These are phyloP conservation scores for Colossoma macropomum DNA, from an alignment of 2,113 vertebrate species.

Conservation along the genomic window DNA sequence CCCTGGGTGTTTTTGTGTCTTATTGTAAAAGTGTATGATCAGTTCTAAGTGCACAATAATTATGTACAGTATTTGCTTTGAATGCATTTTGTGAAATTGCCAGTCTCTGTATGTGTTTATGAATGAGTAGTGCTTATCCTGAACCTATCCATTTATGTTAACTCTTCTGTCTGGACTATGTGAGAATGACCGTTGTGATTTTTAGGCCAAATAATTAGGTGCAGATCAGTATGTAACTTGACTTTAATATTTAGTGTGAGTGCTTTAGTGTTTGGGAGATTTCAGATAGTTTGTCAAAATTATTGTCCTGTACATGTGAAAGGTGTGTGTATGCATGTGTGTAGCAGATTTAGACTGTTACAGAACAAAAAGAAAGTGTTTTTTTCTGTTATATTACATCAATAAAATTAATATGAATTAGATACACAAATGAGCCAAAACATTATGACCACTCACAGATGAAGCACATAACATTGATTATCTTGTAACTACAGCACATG, in stretches of 20 bases:
- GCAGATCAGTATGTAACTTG: not conserved
- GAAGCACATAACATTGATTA: too few species aligned
- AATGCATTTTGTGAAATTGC: not conserved
- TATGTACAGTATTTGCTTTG: slow-evolving; percentile 2
- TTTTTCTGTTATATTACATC: not conserved
- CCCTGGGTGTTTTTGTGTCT: not conserved
- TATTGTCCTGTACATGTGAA: not conserved
- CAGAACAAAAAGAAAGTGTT: slow-evolving; percentile 25
- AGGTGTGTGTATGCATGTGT: not conserved
- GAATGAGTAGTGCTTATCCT: not conserved
- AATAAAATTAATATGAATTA: too few species aligned
- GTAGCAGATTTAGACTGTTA: slow-evolving; percentile 3
- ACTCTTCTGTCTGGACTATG: not conserved
- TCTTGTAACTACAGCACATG: too few species aligned
- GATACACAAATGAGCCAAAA: too few species aligned
- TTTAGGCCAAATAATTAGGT: not conserved
- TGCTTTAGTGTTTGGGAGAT: not conserved
- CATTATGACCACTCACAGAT: too few species aligned
- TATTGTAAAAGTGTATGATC: not conserved
- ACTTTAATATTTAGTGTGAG: not conserved
- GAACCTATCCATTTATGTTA: not conserved
- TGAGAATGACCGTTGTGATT: not conserved
- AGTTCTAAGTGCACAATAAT: not conserved
- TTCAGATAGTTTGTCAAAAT: not conserved
- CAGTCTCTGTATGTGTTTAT: not conserved